A percentile compares a stretch with the other conserved stretches of the same genome.
These are phyloP conservation scores for Passer montanus DNA, from an alignment of 2,113 vertebrate genomes.

Conservation along the genomic window DNA sequence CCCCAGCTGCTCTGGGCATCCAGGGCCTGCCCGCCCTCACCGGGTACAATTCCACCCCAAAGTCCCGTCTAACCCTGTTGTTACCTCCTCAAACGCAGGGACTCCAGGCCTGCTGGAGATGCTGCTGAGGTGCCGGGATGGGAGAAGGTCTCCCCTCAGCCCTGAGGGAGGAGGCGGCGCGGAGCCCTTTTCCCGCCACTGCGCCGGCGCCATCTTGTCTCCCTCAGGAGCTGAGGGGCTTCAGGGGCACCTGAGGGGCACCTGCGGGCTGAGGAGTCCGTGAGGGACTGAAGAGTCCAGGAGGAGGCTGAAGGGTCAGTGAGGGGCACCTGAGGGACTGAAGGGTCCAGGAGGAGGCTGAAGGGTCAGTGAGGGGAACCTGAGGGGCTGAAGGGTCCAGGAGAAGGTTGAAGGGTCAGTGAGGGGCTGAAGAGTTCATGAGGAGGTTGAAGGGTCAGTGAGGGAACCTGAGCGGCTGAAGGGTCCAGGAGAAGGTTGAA, in stretches of 20 bases:
- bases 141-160: neutral
- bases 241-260: neutral
- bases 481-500: neutral
- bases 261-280: no score
- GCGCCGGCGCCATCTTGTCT: neutral
- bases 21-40: neutral
- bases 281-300: neutral
- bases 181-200: neutral
- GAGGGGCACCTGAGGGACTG: neutral
- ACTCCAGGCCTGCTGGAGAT: fast-evolving
- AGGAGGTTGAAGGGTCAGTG: neutral
- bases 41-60: neutral
- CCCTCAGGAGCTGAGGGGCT: fast-evolving
- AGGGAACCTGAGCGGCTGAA: neutral
- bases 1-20: neutral
- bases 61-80: fast-evolving
- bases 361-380: neutral
- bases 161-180: neutral
- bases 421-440: no score
- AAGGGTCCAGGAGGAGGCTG: no score
- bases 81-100: neutral
- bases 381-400: no score
- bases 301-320: neutral
- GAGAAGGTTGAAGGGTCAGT: no score
- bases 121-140: neutral